phyloP scores from a whole-genome alignment of 1,140 invertebrate species.

The Papilio polytes region DNA sequence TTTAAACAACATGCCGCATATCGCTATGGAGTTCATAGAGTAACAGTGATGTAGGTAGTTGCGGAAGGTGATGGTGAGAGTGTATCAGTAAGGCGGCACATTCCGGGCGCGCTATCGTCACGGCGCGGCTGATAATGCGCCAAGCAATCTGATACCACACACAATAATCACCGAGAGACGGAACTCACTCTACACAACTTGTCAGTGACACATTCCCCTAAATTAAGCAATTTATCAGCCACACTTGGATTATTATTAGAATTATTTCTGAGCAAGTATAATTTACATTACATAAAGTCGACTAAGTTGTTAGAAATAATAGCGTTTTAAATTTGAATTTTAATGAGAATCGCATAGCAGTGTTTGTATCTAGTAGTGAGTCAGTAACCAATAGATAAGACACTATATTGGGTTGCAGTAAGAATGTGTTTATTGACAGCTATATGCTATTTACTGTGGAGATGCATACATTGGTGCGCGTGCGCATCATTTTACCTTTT shows the following conservation, averaged over 20 bases:
- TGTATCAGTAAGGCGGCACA: not conserved
- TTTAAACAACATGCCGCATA: too few relatives aligned
- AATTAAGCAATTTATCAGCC: not conserved
- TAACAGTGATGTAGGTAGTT: not conserved
- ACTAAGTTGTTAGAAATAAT: not conserved
- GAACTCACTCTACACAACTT: not conserved
- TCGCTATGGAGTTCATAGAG: not conserved
- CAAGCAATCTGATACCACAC: not conserved
- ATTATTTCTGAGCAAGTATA: too few relatives aligned
- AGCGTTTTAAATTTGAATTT: not conserved
- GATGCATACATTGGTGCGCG: not conserved
- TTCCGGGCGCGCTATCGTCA: not conserved
- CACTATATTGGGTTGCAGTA: not conserved
- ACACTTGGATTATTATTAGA: not conserved
- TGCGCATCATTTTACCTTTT: slow-evolving; percentile 20
- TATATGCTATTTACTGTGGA: not conserved
- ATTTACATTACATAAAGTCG: not conserved
- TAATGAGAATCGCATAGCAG: not conserved
- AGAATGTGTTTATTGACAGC: not conserved
- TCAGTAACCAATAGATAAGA: not conserved
- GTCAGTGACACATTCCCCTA: not conserved
- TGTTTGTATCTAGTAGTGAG: not conserved
- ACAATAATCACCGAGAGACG: not conserved
- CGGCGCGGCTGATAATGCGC: not conserved
- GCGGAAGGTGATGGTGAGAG: not conserved